Evolutionary conservation across 2,797 vertebrate genomes (phyloP).

Genomic region (Manis javanica): DNA sequence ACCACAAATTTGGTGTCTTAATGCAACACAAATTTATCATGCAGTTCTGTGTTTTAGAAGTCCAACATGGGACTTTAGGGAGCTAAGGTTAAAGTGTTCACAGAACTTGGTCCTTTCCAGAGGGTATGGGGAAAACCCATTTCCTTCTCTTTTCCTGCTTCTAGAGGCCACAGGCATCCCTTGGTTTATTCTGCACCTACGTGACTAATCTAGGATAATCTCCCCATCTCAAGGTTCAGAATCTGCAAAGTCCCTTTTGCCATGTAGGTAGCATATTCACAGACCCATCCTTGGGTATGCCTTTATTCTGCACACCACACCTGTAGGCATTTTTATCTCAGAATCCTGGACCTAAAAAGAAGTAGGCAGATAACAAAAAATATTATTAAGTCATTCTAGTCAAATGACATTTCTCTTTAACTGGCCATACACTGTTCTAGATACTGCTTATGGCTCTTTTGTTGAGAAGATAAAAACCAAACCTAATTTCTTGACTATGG

Average conservation of each 20-base stretch:
- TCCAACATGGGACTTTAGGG: not conserved
- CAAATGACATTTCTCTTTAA: conserved; percentile 11
- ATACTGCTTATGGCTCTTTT: not conserved
- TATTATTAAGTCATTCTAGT: not conserved
- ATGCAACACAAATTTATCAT: not conserved
- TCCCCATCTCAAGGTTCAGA: not conserved
- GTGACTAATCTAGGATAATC: not conserved
- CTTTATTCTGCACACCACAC: not conserved
- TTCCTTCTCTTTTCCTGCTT: not conserved
- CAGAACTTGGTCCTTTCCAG: not conserved
- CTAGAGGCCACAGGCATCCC: not conserved
- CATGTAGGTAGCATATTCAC: not conserved
- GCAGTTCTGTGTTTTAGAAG: not conserved
- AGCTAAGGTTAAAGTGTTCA: not conserved
- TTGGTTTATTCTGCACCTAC: not conserved
- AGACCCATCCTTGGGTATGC: not conserved
- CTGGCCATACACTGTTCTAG: not conserved
- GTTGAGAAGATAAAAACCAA: not conserved
- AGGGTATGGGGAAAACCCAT: no score
- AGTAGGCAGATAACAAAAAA: not conserved
- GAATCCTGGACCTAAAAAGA: not conserved
- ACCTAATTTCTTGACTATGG: not conserved
- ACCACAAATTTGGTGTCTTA: not conserved
- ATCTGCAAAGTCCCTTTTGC: not conserved
- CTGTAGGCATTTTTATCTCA: not conserved